phyloP scores from a whole-genome alignment of 1,140 invertebrate species.

The Nymphalis io region DNA sequence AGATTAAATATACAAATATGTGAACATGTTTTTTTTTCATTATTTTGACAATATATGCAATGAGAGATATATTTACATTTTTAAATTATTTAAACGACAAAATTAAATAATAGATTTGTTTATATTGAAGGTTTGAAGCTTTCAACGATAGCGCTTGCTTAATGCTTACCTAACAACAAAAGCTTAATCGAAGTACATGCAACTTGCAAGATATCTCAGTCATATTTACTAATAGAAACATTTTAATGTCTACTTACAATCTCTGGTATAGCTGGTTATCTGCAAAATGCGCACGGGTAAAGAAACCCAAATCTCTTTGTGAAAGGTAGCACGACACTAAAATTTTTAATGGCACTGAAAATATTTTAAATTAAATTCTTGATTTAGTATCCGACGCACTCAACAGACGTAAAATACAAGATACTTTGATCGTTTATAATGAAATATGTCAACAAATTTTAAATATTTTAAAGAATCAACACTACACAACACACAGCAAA shows the following conservation, averaged over 20 bases:
- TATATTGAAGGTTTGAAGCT: constrained; percentile 3
- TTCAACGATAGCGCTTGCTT: not conserved
- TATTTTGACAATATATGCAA: not conserved
- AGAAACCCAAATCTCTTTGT: constrained; percentile 40
- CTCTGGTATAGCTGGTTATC: constrained; percentile 27
- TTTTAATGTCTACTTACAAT: constrained; percentile 31
- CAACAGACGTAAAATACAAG: constrained; percentile 12
- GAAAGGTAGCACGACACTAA: constrained; percentile 34
- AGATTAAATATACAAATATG: not conserved
- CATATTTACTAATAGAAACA: not conserved
- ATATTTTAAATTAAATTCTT: constrained; percentile 7
- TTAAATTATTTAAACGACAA: not conserved
- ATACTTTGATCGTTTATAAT: constrained; percentile 18
- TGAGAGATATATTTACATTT: not conserved
- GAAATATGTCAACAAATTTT: constrained; percentile 56
- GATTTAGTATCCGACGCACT: constrained; percentile 10
- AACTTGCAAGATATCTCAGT: not conserved
- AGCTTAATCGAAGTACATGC: not conserved
- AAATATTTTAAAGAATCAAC: constrained; percentile 47
- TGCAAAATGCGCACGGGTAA: constrained; percentile 30
- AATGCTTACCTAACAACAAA: not conserved
- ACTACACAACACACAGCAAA: constrained; percentile 55
- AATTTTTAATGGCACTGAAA: constrained; percentile 29
- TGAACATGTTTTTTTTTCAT: not conserved
- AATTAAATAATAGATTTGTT: constrained; percentile 7